Base-by-base conservation (phyloP, 2,113 vertebrate genomes). In the Malurus cyaneus region DNA sequence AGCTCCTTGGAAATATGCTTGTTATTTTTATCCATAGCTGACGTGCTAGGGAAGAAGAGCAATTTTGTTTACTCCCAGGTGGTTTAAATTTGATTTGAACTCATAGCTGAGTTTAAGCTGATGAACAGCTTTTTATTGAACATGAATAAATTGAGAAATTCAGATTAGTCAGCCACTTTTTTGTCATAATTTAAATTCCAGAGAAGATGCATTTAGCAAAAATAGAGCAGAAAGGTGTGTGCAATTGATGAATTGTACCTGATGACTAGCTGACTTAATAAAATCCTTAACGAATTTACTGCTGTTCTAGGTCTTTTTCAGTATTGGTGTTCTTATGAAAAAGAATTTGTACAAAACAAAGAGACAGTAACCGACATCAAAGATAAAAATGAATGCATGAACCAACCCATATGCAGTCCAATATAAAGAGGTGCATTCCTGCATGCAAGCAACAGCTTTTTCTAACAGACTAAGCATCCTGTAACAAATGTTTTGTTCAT, bases 121-220 rank as follows among this genome's bases (percentile, higher is more conserved):
- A 99, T 99, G 98, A 98, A 98, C 98, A 98, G 98, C 97, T 98
- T 98, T 98, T 98, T 98, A 99, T 98, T 98, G 98, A 99, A 98
- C 98, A 97, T 97, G 98, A 99, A 99, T 99, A 98, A 97, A 98
- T 98, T 98, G 98, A 97, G 92, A 98, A 98, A 98, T 98, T 98
- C 95, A 97, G 97, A 98, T 98, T 98, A 99, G 98, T 99, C 98
- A 99, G 98, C 98, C 94, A 96, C 95, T 98, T 98, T 97, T 98
- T 95, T 62, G 46, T 97, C 96, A 98, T 98, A 98, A 98, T 98
- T 98, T 98, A 96, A 97, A 98, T 98, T 96, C 97, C 56, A 94
- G 89, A 96, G 96, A 98, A 97, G 96, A 97, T 96, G 83, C 92
- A 97, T 97, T 98, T 97, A 94, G 94, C 95, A 98, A 98, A 98